Evolutionary conservation across 2,113 vertebrate genomes (phyloP).

Genomic region (Oxyruncus cristatus): DNA sequence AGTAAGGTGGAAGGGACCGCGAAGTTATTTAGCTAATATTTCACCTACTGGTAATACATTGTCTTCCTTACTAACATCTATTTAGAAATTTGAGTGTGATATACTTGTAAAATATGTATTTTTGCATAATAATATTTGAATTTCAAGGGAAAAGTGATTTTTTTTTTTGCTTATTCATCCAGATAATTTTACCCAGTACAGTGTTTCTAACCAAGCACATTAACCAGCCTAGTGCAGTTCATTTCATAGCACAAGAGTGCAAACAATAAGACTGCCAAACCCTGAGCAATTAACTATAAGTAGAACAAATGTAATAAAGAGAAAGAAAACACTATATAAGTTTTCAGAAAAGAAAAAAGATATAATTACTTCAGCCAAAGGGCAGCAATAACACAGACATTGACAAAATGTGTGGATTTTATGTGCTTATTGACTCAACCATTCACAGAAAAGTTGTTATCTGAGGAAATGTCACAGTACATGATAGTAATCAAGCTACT

Average conservation of each 20-base stretch:
- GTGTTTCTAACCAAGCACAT: not conserved
- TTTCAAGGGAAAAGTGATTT: not conserved
- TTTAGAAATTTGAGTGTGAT: not conserved
- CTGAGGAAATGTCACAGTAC: slow-evolving; percentile 18
- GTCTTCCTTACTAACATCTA: not conserved
- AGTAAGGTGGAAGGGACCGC: not conserved
- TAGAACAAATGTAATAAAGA: not conserved
- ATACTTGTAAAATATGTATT: not conserved
- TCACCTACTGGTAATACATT: not conserved
- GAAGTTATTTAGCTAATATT: not conserved
- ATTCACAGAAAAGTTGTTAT: slow-evolving; percentile 27
- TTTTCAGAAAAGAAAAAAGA: slow-evolving; percentile 3
- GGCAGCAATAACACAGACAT: not conserved
- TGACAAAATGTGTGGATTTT: slow-evolving; percentile 5
- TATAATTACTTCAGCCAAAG: slow-evolving; percentile 18
- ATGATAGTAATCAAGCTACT: slow-evolving; percentile 18
- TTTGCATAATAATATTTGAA: not conserved
- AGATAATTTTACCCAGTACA: not conserved
- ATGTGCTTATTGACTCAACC: not conserved
- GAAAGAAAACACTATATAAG: not conserved
- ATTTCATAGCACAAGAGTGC: not conserved
- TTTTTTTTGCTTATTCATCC: not conserved
- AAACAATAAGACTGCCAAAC: not conserved
- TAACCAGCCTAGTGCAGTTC: not conserved
- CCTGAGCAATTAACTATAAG: not conserved